phyloP scores from a whole-genome alignment of 2,797 vertebrate species.

The Melanotaenia trifasciata region DNA sequence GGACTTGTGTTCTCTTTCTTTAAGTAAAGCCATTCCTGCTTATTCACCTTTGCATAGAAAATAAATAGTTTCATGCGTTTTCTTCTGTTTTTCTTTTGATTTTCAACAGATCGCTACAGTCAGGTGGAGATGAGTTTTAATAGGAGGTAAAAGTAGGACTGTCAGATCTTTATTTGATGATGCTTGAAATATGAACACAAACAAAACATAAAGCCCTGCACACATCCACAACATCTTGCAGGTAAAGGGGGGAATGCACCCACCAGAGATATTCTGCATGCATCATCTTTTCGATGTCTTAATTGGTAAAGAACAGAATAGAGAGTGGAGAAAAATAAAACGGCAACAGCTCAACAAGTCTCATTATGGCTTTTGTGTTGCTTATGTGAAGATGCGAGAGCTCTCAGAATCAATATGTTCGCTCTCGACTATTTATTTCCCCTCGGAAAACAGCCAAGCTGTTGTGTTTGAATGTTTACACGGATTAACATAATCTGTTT shows the following conservation, averaged over 20 bases:
- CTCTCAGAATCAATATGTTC: slow-evolving; percentile 83
- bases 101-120: slow-evolving; percentile 12
- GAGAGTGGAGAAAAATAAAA: slow-evolving; percentile 35
- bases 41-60: slow-evolving; percentile 4
- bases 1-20: slow-evolving; percentile 29
- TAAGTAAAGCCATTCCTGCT: slow-evolving; percentile 14
- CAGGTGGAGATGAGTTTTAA: slow-evolving; percentile 33
- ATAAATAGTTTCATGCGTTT: too few species aligned
- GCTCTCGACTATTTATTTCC: slow-evolving; percentile 85
- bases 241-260: slow-evolving; percentile 27
- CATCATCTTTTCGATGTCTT: slow-evolving; percentile 58
- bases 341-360: slow-evolving; percentile 76
- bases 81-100: background rate
- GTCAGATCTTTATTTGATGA: slow-evolving; percentile 41
- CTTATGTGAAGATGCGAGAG: slow-evolving; percentile 77
- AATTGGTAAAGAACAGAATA: slow-evolving; percentile 66
- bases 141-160: slow-evolving; percentile 22
- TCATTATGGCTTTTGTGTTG: slow-evolving; percentile 81
- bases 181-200: slow-evolving; percentile 37
- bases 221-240: slow-evolving; percentile 6
- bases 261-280: slow-evolving; percentile 32
- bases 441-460: slow-evolving; percentile 82
- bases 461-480: slow-evolving; percentile 88
- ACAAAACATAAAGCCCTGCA: slow-evolving; percentile 24
- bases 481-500: slow-evolving; percentile 90